Evolutionary conservation across 2,113 vertebrate genomes (phyloP), one percentile per base, ranked within the genome.

Genomic region (Procavia capensis): DNA sequence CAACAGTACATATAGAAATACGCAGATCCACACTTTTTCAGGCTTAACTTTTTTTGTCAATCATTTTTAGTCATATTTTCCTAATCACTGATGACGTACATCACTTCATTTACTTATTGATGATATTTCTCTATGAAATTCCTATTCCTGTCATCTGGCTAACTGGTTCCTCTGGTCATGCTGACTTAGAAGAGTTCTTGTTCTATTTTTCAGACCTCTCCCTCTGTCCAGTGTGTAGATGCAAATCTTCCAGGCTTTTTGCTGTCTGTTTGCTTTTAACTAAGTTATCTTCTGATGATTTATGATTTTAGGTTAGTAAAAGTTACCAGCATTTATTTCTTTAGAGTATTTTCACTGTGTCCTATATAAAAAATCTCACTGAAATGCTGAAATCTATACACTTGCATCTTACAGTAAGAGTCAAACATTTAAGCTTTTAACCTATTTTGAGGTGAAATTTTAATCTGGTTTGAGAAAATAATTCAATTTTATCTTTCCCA

Each of bases 371-470:
- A 94, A 75, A 68, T 68, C 17, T 64, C 81, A 87, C 29, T 68
- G 72, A 92, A 85, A 85, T 39, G 43, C n/a, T 64, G 76, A 82
- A 82, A 75, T 76, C 31, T 74, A 96, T 41, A 39, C 45, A 91
- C 34, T 74, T 76, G 25, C 41, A 34, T 74, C 64, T 70, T 68
- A 85, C 14, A 74, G 16, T 83, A 92, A 13, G 22, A 59, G 13
- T 64, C 80, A 82, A 20, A 63, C 22, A 54, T 43, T 29, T 57
- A 68, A 83, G 22, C 43, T 95, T 34, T 92, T 94, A 63, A 92
- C 63, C 17, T 59, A 74, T 88, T 47, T 31, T 20, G 72, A 93
- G 61, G 39, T 86, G 25, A 43, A n/a, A 88, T 89, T 54, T 54
- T 20, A 54, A 89, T 64, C 9, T 68, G 24, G 29, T 39, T 88